Base-by-base conservation (phyloP, 2,113 vertebrate genomes). In the Galbula dea region DNA sequence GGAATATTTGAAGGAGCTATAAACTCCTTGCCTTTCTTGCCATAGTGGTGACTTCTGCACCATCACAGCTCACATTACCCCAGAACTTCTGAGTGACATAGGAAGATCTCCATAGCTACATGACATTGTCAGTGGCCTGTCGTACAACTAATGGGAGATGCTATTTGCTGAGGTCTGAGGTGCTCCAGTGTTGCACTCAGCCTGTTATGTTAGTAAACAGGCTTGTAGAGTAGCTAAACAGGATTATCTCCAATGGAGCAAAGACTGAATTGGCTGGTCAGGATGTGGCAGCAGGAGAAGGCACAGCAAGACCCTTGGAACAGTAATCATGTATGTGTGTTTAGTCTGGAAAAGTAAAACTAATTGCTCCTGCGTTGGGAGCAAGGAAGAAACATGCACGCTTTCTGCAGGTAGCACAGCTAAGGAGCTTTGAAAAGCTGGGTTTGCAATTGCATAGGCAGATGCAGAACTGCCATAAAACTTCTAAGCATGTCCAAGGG, bases 401-500 rank as follows among this genome's bases (percentile, higher is more conserved):
- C 86, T 91, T 97, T 89, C 88, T 83, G 87, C 94, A 97, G 89
- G 93, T 97, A 94, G 81, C 86, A n/a, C 58, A 77, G 79, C 65
- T 67, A 84, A 95, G 88, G 78, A 95, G 66, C 30, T 89, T 86
- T 48, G 27, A 61, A 91, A 93, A 93, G 88, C 93, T 77, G 86
- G 41, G 86, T 79, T 92, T 69, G 86, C 86, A 89, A 87, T 77
- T 65, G 86, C 86, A 86, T 88, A 81, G 94, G 86, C 95, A 97
- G 96, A 86, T 94, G 96, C 91, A 96, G 93, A 88, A 95, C 86
- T 94, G 95, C 74, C 51, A 90, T 94, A 84, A 97, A 96, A 96
- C 94, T 95, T 95, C 85, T 73, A 77, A 94, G 86, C 92, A 93
- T 97, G 94, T 96, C 93, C 91, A 95, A 97, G 95, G 96, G 96